Conservation (phyloP, 2,888 invertebrate genomes). For the Micoletzkya japonica region DNA sequence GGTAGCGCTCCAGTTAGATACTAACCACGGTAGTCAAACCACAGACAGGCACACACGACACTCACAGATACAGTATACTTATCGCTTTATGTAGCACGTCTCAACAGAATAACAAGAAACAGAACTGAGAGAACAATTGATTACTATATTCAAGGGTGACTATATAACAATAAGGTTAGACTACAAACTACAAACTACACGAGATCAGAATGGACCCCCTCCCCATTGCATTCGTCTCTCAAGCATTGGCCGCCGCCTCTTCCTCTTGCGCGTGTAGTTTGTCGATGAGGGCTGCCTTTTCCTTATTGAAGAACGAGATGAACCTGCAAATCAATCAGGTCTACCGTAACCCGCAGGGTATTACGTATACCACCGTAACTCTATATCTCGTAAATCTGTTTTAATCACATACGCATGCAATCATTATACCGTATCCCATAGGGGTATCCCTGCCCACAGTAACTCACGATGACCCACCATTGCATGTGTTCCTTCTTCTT, state of each 20-base stretch:
- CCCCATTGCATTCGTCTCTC: no score
- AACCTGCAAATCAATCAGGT: constrained; percentile 9
- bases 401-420: not conserved
- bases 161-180: no score
- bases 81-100: no score
- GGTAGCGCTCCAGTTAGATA: no score
- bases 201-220: no score
- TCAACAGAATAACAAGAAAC: no score
- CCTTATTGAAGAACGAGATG: constrained; percentile 40
- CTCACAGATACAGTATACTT: no score
- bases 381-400: not conserved
- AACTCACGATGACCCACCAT: constrained; percentile 76
- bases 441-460: not conserved
- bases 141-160: no score
- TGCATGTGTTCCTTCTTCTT: constrained; percentile 86
- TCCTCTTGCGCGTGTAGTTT: constrained; percentile 48
- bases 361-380: not conserved
- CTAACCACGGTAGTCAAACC: no score
- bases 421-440: not conserved
- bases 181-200: no score
- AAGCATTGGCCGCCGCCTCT: constrained; percentile 33
- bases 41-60: no score
- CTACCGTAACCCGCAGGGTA: not conserved
- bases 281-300: constrained; percentile 46
- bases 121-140: no score